Evolutionary conservation across 2,888 invertebrate genomes (phyloP), one percentile per base, ranked within the genome.

Genomic region (Glyphotaelius pellucidus): DNA sequence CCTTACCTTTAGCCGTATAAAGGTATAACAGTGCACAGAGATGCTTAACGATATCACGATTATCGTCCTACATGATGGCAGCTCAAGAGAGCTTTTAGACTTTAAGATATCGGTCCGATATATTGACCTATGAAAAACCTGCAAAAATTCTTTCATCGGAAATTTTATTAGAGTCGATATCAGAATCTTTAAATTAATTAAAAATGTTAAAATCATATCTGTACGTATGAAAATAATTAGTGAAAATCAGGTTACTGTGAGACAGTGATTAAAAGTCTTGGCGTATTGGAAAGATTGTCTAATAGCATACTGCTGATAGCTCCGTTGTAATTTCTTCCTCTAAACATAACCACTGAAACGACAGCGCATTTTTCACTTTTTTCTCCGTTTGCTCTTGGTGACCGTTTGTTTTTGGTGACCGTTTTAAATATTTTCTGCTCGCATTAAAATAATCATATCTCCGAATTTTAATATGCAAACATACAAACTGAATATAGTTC

Each of bases 31-130:
- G 80, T 90, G 90, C 90, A 67, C 31, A 12, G 32, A 90, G 83
- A 83, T 90, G 81, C 90, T 90, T 90, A 90, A 90, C 90, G 80
- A 47, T 25, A 42, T 47, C 90, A 90, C 90, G 90, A 90, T 90
- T 81, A 90, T 81, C 90, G 42, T 81, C n/a, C 30, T n/a, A 90
- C 52, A 90, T 31, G 47, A 90, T 52, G 19, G 19, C 67, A 19
- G n/a, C 87, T 52, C 83, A 32, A 15, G 35, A 83, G 31, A 35
- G 83, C 83, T 32, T 83, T 83, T 83, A 83, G 32, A n/a, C 67
- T 83, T 83, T 25, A 83, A 83, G 83, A 83, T 83, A 35, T 83
- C 83, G 7, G 25, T 5, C 25, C 67, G n/a, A 25, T 67, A 67
- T 67, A 67, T 67, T 67, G 67, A n/a, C 67, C 67, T 67, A 9